Evolutionary conservation across 2,113 vertebrate genomes (phyloP).

Genomic region (Hyaena hyaena): DNA sequence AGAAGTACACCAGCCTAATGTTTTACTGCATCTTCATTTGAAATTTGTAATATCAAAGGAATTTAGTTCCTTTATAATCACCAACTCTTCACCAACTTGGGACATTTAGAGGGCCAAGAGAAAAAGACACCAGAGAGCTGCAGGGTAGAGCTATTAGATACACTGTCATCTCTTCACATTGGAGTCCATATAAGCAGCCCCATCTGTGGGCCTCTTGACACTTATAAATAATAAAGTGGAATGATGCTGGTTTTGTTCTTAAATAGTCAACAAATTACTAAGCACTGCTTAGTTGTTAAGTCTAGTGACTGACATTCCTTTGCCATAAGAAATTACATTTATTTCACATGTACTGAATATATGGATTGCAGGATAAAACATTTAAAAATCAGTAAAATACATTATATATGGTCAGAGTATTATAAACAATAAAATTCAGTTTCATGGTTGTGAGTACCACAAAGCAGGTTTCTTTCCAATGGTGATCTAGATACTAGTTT

Average conservation of each 20-base stretch:
- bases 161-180: constrained; percentile 64
- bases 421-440: constrained; percentile 86
- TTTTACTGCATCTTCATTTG: constrained; percentile 62
- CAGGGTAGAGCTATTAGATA: constrained; percentile 64
- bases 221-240: constrained; percentile 81
- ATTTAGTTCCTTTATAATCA: constrained; percentile 46
- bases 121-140: constrained; percentile 40
- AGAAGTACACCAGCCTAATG: not conserved
- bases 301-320: constrained; percentile 71
- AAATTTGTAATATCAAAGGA: constrained; percentile 53
- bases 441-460: constrained; percentile 76
- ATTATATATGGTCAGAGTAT: constrained; percentile 84
- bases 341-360: constrained; percentile 78
- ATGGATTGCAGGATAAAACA: constrained; percentile 75
- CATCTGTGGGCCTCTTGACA: constrained; percentile 71
- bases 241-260: constrained; percentile 78
- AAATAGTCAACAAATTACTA: constrained; percentile 81
- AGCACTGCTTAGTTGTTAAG: constrained; percentile 74
- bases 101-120: constrained; percentile 68
- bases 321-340: constrained; percentile 78
- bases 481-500: constrained; percentile 83
- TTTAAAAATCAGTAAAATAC: constrained; percentile 82
- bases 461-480: constrained; percentile 84
- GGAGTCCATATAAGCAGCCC: constrained; percentile 38
- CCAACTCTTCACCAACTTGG: constrained; percentile 45